phyloP scores from a whole-genome alignment of 2,113 vertebrate genomes.

The Malurus cyaneus region DNA sequence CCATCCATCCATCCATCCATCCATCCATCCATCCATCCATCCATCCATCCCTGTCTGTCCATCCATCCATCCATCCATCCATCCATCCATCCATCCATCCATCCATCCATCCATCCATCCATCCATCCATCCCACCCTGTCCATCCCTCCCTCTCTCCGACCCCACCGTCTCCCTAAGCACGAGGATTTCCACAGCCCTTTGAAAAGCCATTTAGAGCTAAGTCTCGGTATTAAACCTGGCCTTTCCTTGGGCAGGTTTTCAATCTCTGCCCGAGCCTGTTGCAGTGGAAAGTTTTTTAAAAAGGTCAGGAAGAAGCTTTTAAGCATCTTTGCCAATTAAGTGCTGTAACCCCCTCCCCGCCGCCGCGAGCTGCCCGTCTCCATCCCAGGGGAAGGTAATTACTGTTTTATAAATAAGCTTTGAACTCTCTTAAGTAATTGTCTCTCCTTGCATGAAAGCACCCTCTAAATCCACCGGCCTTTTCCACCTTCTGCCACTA shows the following conservation, averaged over 20 bases:
- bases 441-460: constrained; percentile 25
- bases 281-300: constrained; percentile 5
- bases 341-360: background rate
- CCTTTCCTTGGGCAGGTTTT: constrained; percentile 32
- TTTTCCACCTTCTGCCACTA: constrained; percentile 22
- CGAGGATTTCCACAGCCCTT: constrained; percentile 43
- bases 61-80: background rate
- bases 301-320: constrained; percentile 53
- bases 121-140: background rate
- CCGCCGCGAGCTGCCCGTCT: background rate
- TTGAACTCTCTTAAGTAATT: constrained; percentile 48
- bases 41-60: background rate
- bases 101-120: background rate
- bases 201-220: constrained; percentile 57
- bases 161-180: background rate
- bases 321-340: constrained; percentile 41
- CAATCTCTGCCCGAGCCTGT: constrained; percentile 20
- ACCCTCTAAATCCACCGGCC: constrained; percentile 25
- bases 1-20: background rate
- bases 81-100: background rate
- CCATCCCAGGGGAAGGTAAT: constrained; percentile 19
- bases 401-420: constrained; percentile 55
- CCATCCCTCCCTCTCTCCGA: background rate
- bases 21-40: background rate
- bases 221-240: constrained; percentile 36